Percentiles rank a stretch among this genome's conserved stretches.
These are phyloP conservation scores for Sycophaga agraensis DNA, from an alignment of 1,140 invertebrate species.

Conservation along the genomic window DNA sequence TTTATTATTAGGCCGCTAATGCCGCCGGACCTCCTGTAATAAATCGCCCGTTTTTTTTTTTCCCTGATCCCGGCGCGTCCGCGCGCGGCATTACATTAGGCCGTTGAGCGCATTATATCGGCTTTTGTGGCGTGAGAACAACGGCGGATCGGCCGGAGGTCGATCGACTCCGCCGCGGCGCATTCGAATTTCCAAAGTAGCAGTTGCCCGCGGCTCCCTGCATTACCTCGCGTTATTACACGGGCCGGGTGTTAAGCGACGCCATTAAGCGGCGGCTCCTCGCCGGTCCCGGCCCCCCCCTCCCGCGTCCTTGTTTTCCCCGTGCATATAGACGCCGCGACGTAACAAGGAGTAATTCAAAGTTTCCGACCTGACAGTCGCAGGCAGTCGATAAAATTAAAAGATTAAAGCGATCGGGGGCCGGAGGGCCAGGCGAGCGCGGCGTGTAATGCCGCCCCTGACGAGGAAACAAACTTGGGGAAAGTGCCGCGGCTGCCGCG, in stretches of 20 bases:
- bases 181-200: slow-evolving; percentile 33
- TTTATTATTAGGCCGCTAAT: slow-evolving; percentile 44
- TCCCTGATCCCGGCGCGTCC: neutral
- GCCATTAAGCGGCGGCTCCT: slow-evolving; percentile 41
- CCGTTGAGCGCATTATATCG: slow-evolving; percentile 26
- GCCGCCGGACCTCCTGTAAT: neutral
- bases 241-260: slow-evolving; percentile 49
- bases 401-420: no score
- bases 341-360: slow-evolving; percentile 7
- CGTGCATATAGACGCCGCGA: slow-evolving; percentile 4
- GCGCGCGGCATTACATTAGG: neutral
- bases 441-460: neutral
- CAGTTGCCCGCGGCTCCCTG: slow-evolving; percentile 26
- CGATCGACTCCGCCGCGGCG: neutral
- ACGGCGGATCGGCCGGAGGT: no score
- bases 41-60: slow-evolving; percentile 1
- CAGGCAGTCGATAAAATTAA: slow-evolving; percentile 10
- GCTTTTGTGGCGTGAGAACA: slow-evolving; percentile 6
- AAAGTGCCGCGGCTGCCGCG: no score
- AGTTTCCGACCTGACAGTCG: neutral
- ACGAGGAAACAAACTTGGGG: neutral
- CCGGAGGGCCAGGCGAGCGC: no score
- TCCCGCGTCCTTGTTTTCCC: neutral
- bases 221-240: slow-evolving; percentile 40
- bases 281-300: neutral